Evolutionary conservation across 2,113 vertebrate species (phyloP), one percentile per base, ranked within the genome.

Genomic region (Urocitellus parryii): DNA sequence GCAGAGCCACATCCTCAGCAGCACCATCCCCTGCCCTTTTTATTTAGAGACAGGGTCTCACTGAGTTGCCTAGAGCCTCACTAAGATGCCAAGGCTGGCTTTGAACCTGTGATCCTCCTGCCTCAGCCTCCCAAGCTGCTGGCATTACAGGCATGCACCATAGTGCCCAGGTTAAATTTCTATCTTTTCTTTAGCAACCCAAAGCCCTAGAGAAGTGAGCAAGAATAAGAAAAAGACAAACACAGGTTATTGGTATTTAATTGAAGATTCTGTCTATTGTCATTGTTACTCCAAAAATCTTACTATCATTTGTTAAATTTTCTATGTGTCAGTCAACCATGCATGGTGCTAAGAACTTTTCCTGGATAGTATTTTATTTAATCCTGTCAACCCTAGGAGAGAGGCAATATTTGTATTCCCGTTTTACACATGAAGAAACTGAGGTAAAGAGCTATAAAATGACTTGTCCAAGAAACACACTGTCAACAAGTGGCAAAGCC

Each of bases 201-300:
- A 92, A 39, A 4, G 56, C 17, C 39, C 7, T 74, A 85, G 73
- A 96, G 37, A 95, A 83, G 29, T 90, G 13, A 88, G 32, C 37
- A 81, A 80, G 51, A 96, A 87, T 65, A 80, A 65, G 34, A 86
- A 73, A 67, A 90, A 58, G 42, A 80, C 65, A 95, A 78, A 91
- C 45, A 29, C 0, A 76, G 27, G 70, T 70, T 42, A 77, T 84
- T 88, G 72, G 37, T 65, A 80, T 61, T 92, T 82, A 67, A 81
- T 29, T 67, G 37, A 77, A 91, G 13, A 93, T 72, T 82, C 17
- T 88, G 29, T 82, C 37, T 74, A 6, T 80, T 81, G 10, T 85
- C 53, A 42, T 86, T 93, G 80, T 45, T 86, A 73, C 17, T 90
- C 45, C 82, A 97, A 96, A 77, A 92, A 92, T 91, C 77, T 90